Evolutionary conservation across 2,888 invertebrate genomes (phyloP).

Genomic region (Eubasilissa splendida): DNA sequence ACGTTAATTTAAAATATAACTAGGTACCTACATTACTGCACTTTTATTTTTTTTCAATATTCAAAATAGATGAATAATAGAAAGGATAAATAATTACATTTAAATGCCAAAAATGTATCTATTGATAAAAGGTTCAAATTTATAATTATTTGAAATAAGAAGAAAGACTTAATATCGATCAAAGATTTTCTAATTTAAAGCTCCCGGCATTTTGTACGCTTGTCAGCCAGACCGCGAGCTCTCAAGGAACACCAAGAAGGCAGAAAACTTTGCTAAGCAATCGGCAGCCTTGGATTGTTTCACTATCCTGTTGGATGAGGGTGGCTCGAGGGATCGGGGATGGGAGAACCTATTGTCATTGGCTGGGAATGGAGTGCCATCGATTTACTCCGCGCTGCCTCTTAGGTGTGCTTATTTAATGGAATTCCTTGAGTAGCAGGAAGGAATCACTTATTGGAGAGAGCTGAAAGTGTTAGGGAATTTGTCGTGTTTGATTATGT

Average conservation of each 20-base stretch:
- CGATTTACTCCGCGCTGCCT: constrained; percentile 40
- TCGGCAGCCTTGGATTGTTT: constrained; percentile 22
- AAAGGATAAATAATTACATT: too few species aligned
- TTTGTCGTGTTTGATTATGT: neutral
- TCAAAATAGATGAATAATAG: too few species aligned
- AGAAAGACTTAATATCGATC: too few species aligned
- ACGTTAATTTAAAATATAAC: too few species aligned
- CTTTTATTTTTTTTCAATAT: too few species aligned
- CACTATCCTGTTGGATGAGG: constrained; percentile 9
- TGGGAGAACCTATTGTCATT: constrained; percentile 39
- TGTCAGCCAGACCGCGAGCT: constrained; percentile 25
- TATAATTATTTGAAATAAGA: too few species aligned
- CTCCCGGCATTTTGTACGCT: constrained; percentile 3
- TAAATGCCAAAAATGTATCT: too few species aligned
- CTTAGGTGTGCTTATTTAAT: constrained; percentile 46
- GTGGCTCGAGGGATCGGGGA: neutral
- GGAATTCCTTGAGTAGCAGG: constrained; percentile 28
- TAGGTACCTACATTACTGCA: too few species aligned
- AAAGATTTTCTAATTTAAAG: neutral
- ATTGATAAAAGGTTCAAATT: too few species aligned
- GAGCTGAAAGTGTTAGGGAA: constrained; percentile 2
- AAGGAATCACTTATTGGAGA: constrained; percentile 34
- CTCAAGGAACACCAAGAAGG: constrained; percentile 14
- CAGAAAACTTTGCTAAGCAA: constrained; percentile 39
- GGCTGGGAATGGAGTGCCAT: constrained; percentile 48